Conservation (phyloP, 2,113 vertebrate genomes). For the Dasyprocta punctata region DNA sequence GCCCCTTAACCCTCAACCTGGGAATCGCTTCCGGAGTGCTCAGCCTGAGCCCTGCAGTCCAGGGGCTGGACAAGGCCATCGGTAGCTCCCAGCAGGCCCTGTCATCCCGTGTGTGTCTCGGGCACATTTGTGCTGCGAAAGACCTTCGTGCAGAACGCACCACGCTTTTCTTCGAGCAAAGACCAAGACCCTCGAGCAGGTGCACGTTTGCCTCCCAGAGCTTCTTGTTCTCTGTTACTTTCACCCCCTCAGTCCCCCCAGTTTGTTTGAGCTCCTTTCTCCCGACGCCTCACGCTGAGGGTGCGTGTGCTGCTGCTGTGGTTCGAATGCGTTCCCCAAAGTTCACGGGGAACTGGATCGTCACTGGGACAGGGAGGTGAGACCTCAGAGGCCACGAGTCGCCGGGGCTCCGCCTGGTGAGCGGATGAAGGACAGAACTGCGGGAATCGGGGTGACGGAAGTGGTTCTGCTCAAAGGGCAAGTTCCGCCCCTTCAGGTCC, state of each 20-base stretch:
- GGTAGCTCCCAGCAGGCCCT: not conserved
- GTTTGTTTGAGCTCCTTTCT: too few species aligned
- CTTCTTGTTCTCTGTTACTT: not conserved
- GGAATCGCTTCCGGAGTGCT: not conserved
- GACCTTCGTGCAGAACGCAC: not conserved
- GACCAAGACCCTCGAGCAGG: not conserved
- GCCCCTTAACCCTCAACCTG: not conserved
- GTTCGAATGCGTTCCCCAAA: too few species aligned
- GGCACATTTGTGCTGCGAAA: not conserved
- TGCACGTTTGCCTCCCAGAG: not conserved
- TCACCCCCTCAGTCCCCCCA: too few species aligned
- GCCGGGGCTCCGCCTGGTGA: not conserved
- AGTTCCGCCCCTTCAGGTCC: not conserved
- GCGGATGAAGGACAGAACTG: not conserved
- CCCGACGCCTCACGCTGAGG: not conserved
- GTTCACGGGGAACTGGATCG: not conserved
- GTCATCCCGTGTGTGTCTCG: fast-evolving
- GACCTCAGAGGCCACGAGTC: not conserved
- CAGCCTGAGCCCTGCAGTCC: not conserved
- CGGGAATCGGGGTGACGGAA: not conserved
- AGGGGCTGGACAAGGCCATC: not conserved
- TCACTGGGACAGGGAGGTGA: not conserved
- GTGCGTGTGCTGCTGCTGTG: not conserved
- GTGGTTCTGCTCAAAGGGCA: too few species aligned
- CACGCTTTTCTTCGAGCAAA: not conserved